Evolutionary conservation across 2,113 vertebrate species (phyloP), one percentile per base, ranked within the genome.

Genomic region (Ctenomys sociabilis): DNA sequence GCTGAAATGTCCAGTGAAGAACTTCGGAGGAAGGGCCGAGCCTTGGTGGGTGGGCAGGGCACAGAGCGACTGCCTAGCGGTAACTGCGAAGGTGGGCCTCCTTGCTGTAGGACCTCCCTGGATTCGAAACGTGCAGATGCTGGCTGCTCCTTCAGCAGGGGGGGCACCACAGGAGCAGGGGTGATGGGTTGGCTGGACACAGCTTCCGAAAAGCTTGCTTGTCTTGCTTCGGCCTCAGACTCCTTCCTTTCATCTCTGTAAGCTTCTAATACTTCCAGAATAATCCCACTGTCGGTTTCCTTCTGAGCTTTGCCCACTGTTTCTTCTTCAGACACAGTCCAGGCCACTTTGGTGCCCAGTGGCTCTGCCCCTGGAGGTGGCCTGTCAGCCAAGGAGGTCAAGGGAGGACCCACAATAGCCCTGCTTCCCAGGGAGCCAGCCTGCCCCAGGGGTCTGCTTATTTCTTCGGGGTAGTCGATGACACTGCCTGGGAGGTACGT

Each of bases 1-100:
- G 98, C 96, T 96, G 98, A 17, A 96, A 98, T 97, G 96, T 99
- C 99, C 91, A 98, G 95, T 98, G 98, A 98, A 95, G 98, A 98
- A 94, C 98, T 99, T 98, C 98, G 98, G 92, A 98, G 98, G 95
- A 99, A 96, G 7, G 99, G 98, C 84, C 95, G 98, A 61, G 98
- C 96, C 98, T 99, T 99, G 95, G 98, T 98, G 96, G 99, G 98
- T 93, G 98, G 94, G 93, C 98, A 97, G 49, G 98, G 93, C 97
- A 95, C 86, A 88, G 98, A 93, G 88, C 97, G 98, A 96, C 96
- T 86, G 81, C 95, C 94, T 80, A 96, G 77, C 64, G 97, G 97
- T 37, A 49, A 9, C 98, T 96, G 99, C 98, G 93, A 98, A 93
- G 95, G 98, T 97, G 59, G 98, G 94, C 98, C 96, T 57, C 97